Evolutionary conservation across 2,113 vertebrate genomes (phyloP).

Genomic region (Burhinus oedicnemus): DNA sequence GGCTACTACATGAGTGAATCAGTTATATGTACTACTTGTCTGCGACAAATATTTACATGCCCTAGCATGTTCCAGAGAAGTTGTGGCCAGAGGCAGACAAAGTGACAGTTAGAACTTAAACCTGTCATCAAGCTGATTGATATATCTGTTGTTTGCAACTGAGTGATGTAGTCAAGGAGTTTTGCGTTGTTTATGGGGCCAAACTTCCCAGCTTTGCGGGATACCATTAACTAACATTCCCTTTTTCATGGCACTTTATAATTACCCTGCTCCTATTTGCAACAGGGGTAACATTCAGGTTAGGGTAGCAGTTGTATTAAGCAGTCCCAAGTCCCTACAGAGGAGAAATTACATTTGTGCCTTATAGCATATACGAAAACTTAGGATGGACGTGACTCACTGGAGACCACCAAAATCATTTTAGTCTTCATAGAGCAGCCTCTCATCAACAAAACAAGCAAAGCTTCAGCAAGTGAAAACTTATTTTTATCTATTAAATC

Average conservation of each 20-base stretch:
- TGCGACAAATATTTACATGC: background rate
- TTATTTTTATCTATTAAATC: background rate
- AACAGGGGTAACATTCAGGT: background rate
- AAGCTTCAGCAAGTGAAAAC: background rate
- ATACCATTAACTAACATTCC: background rate
- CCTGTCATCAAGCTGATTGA: background rate
- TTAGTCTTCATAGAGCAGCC: background rate
- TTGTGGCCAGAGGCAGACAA: background rate
- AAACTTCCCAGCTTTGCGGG: background rate
- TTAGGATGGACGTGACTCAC: background rate
- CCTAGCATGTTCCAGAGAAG: background rate
- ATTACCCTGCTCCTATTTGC: background rate
- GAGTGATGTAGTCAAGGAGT: background rate
- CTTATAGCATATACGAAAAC: background rate
- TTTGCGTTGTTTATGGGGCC: background rate
- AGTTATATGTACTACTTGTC: background rate
- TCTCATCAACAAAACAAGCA: background rate
- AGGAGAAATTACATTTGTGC: background rate
- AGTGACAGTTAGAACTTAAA: background rate
- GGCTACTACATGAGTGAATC: rapidly evolving
- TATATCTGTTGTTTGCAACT: background rate
- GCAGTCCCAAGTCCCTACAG: background rate
- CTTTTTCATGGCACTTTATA: background rate
- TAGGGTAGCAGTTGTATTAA: background rate
- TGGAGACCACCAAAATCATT: background rate